A percentile compares a stretch with the other conserved stretches of the same genome.
Evolutionary conservation across 2,888 invertebrate genomes (phyloP).

Genomic region (Lamellibrachia satsuma): DNA sequence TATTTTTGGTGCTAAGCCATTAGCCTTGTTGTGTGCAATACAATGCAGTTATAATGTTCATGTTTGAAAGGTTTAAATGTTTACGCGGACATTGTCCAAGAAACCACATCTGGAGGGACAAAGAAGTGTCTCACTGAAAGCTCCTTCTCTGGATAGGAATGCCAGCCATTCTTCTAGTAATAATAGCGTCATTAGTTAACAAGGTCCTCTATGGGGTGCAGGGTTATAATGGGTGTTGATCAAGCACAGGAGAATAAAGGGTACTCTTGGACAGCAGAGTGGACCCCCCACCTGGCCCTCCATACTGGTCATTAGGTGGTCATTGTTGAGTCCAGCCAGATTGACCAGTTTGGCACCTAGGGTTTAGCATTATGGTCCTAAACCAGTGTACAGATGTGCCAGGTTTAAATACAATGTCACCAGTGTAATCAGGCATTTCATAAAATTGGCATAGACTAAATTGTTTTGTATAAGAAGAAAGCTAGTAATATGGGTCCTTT

Average conservation of each 20-base stretch:
- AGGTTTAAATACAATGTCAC: neutral
- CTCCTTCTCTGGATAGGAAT: neutral
- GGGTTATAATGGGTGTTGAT: neutral
- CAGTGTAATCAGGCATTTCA: neutral
- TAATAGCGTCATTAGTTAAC: neutral
- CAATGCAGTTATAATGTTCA: neutral
- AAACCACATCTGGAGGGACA: neutral
- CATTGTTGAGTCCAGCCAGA: neutral
- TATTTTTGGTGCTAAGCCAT: neutral
- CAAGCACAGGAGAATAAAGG: neutral
- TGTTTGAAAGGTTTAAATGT: neutral
- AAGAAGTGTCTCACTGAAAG: neutral
- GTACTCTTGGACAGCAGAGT: neutral
- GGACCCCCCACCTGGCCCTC: neutral
- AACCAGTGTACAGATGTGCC: neutral
- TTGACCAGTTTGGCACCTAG: neutral
- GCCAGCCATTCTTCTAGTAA: neutral
- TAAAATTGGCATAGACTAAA: neutral
- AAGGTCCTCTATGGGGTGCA: neutral
- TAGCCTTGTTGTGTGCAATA: neutral
- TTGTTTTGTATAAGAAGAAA: neutral
- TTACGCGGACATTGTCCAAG: neutral
- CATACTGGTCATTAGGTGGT: constrained; percentile 5
- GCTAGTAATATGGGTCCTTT: neutral
- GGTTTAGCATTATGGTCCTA: neutral